Evolutionary conservation across 1,140 invertebrate species (phyloP), one percentile per base, ranked within the genome.

Genomic region (Microplitis mediator): DNA sequence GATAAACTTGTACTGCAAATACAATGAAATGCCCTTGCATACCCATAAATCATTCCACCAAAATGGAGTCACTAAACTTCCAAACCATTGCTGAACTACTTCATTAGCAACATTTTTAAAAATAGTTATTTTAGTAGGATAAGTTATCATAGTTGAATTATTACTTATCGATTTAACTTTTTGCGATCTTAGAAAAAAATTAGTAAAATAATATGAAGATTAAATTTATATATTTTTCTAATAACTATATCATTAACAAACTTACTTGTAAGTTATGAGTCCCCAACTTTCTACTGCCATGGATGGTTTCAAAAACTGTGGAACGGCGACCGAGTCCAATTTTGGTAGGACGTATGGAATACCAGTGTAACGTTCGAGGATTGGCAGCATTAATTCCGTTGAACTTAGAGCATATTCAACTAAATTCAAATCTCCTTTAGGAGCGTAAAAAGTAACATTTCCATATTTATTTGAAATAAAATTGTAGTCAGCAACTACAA

Each of bases 151-250:
- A 8, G 36, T 9, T 39, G 36, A 39, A 5, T 39, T 39, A 2
- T 39, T 39, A 39, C 36, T 39, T 6, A 39, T 39, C 3, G 6
- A 39, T 39, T 39, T 39, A 6, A 36, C 36, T 11, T 45, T 39
- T 45, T n/a, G 4, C 3, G 36, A 3, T 14, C 5, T 39, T 8
- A 39, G 9, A 39, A 4, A 39, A 39, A 39, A 39, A 39, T 4
- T 3, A 39, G 4, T 39, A 39, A 39, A 39, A 8, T 39, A 39
- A 39, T 4, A 6, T 5, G 2, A 39, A n/a, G 36, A 9, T 39
- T 39, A 39, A 6, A 6, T 39, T 39, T 39, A 8, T 8, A 6
- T 6, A 39, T 95, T 81, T 96, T 97, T 94, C 95, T 13, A 96
- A 86, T 9, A 31, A 60, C 6, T 11, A 32, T 13, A 36, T 16